Conservation (phyloP, 2,113 vertebrate genomes). For the Syrmaticus mikado region DNA sequence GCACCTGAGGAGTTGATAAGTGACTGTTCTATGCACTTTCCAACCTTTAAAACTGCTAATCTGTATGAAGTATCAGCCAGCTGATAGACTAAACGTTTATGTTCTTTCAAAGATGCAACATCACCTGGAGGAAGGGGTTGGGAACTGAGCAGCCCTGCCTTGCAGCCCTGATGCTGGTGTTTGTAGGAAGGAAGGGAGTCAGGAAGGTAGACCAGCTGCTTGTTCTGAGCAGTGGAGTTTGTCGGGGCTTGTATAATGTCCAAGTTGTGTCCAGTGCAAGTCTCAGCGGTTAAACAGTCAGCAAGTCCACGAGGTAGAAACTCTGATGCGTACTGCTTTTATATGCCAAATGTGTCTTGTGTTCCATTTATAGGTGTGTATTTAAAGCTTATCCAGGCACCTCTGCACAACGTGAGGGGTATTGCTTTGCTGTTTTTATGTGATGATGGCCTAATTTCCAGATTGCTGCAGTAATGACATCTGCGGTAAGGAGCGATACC, state of each 20-base stretch:
- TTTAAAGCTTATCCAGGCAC: not conserved
- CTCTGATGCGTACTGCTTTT: not conserved
- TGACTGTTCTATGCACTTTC: not conserved
- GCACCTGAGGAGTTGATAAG: not conserved
- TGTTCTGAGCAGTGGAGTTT: not conserved
- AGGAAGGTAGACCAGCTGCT: not conserved
- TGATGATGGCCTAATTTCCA: not conserved
- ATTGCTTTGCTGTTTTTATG: not conserved
- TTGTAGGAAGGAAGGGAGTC: not conserved
- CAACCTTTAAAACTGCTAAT: not conserved
- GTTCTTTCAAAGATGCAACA: not conserved
- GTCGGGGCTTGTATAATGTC: not conserved
- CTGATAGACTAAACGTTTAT: no score
- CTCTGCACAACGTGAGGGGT: not conserved
- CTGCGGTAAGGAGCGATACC: not conserved
- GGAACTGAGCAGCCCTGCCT: not conserved
- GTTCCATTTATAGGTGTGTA: not conserved
- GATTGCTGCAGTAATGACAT: rapidly evolving
- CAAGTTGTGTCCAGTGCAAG: not conserved
- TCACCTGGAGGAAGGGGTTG: not conserved
- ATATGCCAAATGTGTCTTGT: not conserved
- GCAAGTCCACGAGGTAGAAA: not conserved
- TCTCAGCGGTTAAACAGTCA: rapidly evolving
- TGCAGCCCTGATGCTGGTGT: not conserved
- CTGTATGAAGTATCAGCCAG: not conserved